phyloP scores from a whole-genome alignment of 37 sponge, comb jelly and placozoan genomes.

The Agelas oroides region DNA sequence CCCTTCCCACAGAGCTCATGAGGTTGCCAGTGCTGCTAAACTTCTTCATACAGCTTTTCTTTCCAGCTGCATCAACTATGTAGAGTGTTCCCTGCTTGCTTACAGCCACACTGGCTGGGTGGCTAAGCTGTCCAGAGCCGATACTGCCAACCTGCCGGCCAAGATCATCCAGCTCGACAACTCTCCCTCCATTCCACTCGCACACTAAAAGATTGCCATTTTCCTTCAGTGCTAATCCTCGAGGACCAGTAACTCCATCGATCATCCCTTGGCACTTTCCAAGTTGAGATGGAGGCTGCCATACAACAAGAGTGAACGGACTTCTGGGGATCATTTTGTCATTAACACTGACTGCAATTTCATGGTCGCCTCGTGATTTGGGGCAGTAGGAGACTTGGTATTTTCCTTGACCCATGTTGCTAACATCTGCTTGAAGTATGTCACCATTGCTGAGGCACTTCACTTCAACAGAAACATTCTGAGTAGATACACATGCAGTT shows the following conservation, averaged over 20 bases:
- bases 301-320: slow-evolving; percentile 10
- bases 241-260: not conserved
- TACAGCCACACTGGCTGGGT: slow-evolving; percentile 35
- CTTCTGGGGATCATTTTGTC: slow-evolving; percentile 15
- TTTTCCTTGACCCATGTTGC: not conserved
- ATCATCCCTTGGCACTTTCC: slow-evolving; percentile 9
- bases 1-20: not conserved
- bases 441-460: slow-evolving; percentile 14
- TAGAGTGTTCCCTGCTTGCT: not conserved
- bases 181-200: slow-evolving; percentile 20
- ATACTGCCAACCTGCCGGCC: not conserved
- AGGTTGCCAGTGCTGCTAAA: not conserved
- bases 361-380: not conserved
- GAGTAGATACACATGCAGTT: not conserved
- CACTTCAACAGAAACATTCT: not conserved
- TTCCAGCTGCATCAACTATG: slow-evolving; percentile 12
- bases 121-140: not conserved
- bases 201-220: not conserved
- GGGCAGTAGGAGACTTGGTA: slow-evolving; percentile 11
- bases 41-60: not conserved
- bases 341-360: not conserved
- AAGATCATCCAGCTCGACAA: slow-evolving; percentile 19
- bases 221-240: not conserved
- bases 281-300: not conserved
- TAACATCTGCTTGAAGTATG: not conserved